Base-by-base conservation (phyloP, 2,113 vertebrate species). In the Spheniscus mendiculus region DNA sequence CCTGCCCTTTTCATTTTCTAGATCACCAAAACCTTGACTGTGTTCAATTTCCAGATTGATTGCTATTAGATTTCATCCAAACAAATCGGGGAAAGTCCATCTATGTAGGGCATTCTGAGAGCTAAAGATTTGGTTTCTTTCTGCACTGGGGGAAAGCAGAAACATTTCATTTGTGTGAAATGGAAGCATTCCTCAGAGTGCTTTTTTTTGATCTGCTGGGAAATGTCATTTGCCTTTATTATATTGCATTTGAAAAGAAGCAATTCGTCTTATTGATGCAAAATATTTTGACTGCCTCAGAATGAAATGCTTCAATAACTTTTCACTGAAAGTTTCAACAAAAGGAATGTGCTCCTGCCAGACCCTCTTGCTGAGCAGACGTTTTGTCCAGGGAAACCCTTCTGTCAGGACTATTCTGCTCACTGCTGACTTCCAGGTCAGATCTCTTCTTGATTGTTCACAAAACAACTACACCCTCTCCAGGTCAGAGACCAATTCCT, bases 211-310 rank as follows among this genome's bases (percentile, higher is more conserved):
- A 72, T 85, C 61, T 79, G 44, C 89, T 91, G 56, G 47, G 56
- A 88, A 90, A 83, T 66, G 66, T 47, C n/a, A 88, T 95, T 93
- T 96, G 71, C 34, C 29, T 92, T 93, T 90, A 92, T 90, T 93
- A 73, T 42, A 90, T 67, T 80, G 36, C 42, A 70, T 90, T 83
- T 13, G 5, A 92, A 88, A 93, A 69, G 30, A 80, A 95, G 38
- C 22, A 77, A 38, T 95, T 96, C 5, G 1, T 92, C 82, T 93
- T 85, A 53, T 16, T 92, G 78, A 81, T 58, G 13, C 15, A 83
- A 88, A 97, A 86, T 90, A 86, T 86, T 95, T 95, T 93, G 88
- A 66, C 79, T 90, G 45, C 20, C n/a, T 94, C 38, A n/a, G 55
- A 93, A 89, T 66, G 13, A 92, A 95, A 73, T 63, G 44, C 23